Base-by-base conservation (phyloP, 2,113 vertebrate genomes). In the Hiodon alosoides region DNA sequence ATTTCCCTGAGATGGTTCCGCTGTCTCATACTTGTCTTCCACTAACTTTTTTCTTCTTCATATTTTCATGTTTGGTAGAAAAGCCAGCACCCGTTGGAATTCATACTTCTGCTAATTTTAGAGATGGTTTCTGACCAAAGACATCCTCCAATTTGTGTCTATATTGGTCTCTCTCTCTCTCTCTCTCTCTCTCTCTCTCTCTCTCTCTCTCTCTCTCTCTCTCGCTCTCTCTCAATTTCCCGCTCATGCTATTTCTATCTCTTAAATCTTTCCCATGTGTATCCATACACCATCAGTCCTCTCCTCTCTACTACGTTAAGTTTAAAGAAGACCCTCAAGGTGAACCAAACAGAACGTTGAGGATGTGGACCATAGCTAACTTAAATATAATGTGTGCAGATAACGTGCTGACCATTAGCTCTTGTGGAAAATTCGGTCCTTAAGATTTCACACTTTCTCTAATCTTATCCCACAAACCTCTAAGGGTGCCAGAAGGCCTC, bases 91-190 rank as follows among this genome's bases (percentile, higher is more conserved):
- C 74, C 48, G 82, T 83, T 82, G 91, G 91, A 91, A 92, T 91
- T 90, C 89, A 88, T 86, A 89, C 91, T 83, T 85, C 69, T 53
- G 82, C 86, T 91, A 90, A 91, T 89, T 91, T 92, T 92, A 92
- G 90, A 85, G 74, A 86, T 77, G 87, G 87, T 91, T 91, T 87
- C 85, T 91, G 84, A 92, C 91, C 90, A 88, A 87, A 89, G 85
- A 90, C 89, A 91, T 87, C 86, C 90, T 90, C 84, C 88, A 88
- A 87, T 90, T 90, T 90, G 79, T 83, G 84, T 81, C 91, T 91
- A 90, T 90, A 90, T 88, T 82, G 83, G 89, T 90, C 86, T 67
- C 78, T 81, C 76, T 88, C 81, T 74, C 70, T 87, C 86, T 84
- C 79, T 79, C 77, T 79, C 73, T 77, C 64, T 65, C 47, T 75